A percentile compares a stretch with the other conserved stretches of the same genome.
Evolutionary conservation across 2,113 vertebrate genomes (phyloP).

Genomic region (Otocyon megalotis): DNA sequence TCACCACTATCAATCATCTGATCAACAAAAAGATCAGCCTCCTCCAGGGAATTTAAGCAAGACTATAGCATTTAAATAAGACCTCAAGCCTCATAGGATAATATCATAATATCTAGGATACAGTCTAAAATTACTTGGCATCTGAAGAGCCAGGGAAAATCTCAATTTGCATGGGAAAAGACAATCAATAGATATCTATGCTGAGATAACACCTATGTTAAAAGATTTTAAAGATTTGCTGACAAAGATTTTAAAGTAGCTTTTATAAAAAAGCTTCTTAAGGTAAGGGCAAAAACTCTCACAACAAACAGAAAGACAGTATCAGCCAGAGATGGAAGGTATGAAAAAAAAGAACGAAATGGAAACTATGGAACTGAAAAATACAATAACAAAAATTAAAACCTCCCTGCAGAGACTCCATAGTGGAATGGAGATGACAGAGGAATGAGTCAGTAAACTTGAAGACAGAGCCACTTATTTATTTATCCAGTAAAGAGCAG

Average conservation of each 20-base stretch:
- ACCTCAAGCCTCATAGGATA: background rate
- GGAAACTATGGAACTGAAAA: slow-evolving; percentile 29
- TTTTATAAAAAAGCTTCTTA: slow-evolving; percentile 19
- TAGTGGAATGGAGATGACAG: background rate
- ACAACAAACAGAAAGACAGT: background rate
- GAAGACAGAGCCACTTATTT: background rate
- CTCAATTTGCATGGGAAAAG: background rate
- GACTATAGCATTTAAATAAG: background rate
- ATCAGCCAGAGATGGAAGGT: background rate
- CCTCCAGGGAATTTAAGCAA: background rate
- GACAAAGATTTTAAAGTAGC: slow-evolving; percentile 20
- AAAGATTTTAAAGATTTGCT: background rate
- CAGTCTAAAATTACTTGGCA: background rate
- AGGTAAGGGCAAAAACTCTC: background rate
- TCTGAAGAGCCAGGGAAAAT: background rate
- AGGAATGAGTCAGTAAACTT: background rate
- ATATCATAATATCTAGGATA: background rate
- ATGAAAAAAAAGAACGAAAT: background rate
- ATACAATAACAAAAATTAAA: background rate
- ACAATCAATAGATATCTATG: background rate
- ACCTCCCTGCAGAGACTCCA: background rate
- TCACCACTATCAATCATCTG: background rate
- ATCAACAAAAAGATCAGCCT: background rate
- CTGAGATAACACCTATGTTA: background rate
- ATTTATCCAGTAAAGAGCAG: background rate